Evolutionary conservation across 2,113 vertebrate species (phyloP), one percentile per base, ranked within the genome.

Genomic region (Urocolius indicus): DNA sequence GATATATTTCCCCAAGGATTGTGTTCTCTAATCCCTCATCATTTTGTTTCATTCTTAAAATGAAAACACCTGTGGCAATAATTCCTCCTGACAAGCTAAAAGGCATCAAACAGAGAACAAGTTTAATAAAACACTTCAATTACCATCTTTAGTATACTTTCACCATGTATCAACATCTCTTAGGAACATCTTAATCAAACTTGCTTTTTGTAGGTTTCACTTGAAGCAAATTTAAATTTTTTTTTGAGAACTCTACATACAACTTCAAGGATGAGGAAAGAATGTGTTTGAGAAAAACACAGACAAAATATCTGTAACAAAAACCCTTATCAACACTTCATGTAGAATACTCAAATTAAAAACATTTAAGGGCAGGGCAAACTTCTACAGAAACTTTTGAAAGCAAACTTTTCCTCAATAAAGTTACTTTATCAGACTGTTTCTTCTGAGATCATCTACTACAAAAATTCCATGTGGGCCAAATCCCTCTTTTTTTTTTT

Each of bases 101-200:
- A 95, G 61, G 15, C 62, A 86, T 32, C 5, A 19, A 88, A 88
- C 17, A 83, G 23, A 78, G 46, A 96, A 89, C 27, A 90, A 92
- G 68, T 83, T 95, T 89, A 86, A 96, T 90, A 95, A 91, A 96
- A 94, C 29, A 36, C n/a, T 94, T 72, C 86, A 87, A 94, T 95
- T 94, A 57, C 52, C 66, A 51, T 93, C 30, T 87, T 72, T 74
- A 78, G 14, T 62, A 78, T 85, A 86, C 46, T 81, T 91, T 93
- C 63, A 68, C 36, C 32, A 18, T 38, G 12, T 67, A 93, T 72
- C 78, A 89, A 87, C 19, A 90, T 13, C 46, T 87, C 52, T 86
- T 94, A 84, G 18, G 54, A 94, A 76, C 57, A 78, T 68, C 57
- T 78, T 88, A 84, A 96, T 91, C 62, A 89, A 92, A 92, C n/a